phyloP scores from a whole-genome alignment of 2,797 vertebrate genomes.

The Benthosema pterotum region DNA sequence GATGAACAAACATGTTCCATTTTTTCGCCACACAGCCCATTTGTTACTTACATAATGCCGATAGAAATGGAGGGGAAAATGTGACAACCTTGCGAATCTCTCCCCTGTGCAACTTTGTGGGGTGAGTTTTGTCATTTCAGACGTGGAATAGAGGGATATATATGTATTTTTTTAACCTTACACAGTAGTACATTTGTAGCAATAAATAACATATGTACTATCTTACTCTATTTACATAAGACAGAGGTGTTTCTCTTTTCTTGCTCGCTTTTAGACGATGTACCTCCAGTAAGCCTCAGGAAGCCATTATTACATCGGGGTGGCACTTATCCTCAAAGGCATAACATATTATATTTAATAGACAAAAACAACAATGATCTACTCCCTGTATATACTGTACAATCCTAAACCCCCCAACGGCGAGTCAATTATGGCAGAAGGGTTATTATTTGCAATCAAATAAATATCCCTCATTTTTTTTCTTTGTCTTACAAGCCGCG shows the following conservation, averaged over 20 bases:
- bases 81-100: not conserved
- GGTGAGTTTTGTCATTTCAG: constrained; percentile 3
- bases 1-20: too few species aligned
- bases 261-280: not conserved
- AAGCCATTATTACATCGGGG: constrained; percentile 5
- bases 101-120: not conserved
- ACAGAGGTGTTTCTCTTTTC: constrained; percentile 9
- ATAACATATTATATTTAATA: constrained; percentile 23
- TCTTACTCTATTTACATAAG: constrained; percentile 22
- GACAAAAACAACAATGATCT: constrained; percentile 14
- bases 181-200: constrained; percentile 1
- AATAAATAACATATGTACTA: constrained; percentile 19
- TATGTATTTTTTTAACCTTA: constrained; percentile 1
- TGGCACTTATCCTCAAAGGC: constrained; percentile 31
- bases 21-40: not conserved
- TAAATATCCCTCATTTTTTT: constrained; percentile 21
- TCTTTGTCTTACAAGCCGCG: constrained; percentile 5
- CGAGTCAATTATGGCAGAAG: constrained; percentile 8
- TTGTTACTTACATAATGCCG: not conserved
- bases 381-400: constrained; percentile 1
- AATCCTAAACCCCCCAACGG: not conserved
- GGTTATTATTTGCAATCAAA: constrained; percentile 46
- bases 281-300: not conserved
- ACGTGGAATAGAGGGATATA: not conserved
- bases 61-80: constrained; percentile 1